A percentile compares a stretch with the other conserved stretches of the same genome.
These are phyloP conservation scores for Luffia ferchaultella DNA, from an alignment of 2,888 invertebrate species.

Conservation along the genomic window DNA sequence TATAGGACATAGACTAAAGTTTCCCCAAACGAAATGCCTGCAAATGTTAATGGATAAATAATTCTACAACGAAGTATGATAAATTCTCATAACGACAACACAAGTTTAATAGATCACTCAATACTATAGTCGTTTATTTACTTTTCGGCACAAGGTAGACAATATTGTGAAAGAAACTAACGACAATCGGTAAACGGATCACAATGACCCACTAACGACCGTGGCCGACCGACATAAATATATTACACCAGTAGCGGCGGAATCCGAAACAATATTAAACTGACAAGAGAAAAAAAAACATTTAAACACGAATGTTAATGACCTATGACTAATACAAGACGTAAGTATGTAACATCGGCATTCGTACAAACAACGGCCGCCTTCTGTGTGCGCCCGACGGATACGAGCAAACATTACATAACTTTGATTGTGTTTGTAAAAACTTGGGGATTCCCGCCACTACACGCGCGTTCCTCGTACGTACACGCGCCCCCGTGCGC, in stretches of 20 bases:
- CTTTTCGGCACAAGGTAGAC: too few species aligned
- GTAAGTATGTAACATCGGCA: constrained; percentile 56
- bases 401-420: constrained; percentile 64
- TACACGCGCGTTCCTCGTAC: constrained; percentile 48
- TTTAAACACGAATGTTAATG: constrained; percentile 52
- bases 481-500: constrained; percentile 9
- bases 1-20: too few species aligned
- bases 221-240: constrained; percentile 19
- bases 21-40: too few species aligned
- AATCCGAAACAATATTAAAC: constrained; percentile 34
- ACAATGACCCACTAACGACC: neutral
- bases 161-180: neutral
- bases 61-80: too few species aligned
- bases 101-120: too few species aligned
- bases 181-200: neutral
- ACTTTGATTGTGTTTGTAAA: constrained; percentile 67
- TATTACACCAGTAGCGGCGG: constrained; percentile 25
- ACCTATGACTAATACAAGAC: constrained; percentile 56
- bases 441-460: constrained; percentile 65
- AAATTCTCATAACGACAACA: too few species aligned
- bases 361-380: constrained; percentile 56
- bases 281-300: constrained; percentile 38
- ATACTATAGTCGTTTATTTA: too few species aligned
- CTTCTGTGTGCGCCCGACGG: constrained; percentile 45
- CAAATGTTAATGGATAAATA: too few species aligned